Evolutionary conservation across 2,888 invertebrate genomes (phyloP).

Genomic region (Drosophila borealis): DNA sequence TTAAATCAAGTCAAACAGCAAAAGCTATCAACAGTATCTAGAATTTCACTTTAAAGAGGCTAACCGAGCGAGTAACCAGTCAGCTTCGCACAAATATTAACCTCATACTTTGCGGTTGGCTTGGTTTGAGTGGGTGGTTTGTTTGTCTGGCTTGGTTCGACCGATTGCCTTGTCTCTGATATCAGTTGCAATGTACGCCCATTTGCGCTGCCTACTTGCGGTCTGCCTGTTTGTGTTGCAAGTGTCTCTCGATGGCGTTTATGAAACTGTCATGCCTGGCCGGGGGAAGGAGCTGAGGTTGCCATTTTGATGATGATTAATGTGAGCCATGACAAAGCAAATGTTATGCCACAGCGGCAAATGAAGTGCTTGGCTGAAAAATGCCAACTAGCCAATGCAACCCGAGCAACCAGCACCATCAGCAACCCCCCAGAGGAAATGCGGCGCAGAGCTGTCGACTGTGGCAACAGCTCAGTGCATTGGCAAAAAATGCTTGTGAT

Average conservation of each 20-base stretch:
- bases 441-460: constrained; percentile 21
- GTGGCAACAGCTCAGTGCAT: constrained; percentile 37
- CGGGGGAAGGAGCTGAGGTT: constrained; percentile 19
- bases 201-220: constrained; percentile 68
- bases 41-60: constrained; percentile 61
- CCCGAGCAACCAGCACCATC: background rate
- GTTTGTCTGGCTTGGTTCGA: background rate
- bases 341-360: constrained; percentile 59
- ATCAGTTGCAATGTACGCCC: constrained; percentile 65
- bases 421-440: constrained; percentile 1
- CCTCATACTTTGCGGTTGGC: constrained; percentile 67
- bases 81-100: constrained; percentile 47
- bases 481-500: constrained; percentile 36
- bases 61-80: background rate
- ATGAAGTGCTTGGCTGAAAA: constrained; percentile 53
- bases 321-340: constrained; percentile 76
- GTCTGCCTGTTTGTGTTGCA: constrained; percentile 53
- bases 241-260: constrained; percentile 66
- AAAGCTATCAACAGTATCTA: constrained; percentile 61
- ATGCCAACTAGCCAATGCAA: constrained; percentile 20
- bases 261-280: constrained; percentile 70
- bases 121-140: constrained; percentile 19
- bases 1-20: constrained; percentile 64
- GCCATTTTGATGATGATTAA: constrained; percentile 75
- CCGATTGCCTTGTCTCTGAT: constrained; percentile 7